Evolutionary conservation across 2,113 vertebrate genomes (phyloP).

Genomic region (Pelvicachromis taeniatus): DNA sequence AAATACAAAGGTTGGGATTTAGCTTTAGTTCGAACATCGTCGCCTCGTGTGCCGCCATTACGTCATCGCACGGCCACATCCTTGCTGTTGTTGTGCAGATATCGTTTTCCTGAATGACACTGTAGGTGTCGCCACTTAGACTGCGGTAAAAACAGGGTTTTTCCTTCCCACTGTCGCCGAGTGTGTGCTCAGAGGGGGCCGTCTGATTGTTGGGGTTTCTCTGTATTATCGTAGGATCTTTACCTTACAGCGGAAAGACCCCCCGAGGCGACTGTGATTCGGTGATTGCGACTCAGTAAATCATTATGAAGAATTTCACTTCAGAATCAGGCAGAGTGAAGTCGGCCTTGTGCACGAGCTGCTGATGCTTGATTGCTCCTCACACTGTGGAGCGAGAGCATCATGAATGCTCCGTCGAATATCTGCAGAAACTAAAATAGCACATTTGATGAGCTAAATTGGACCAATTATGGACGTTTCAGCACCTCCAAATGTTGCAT

Average conservation of each 20-base stretch:
- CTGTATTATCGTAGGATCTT: background rate
- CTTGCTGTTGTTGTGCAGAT: background rate
- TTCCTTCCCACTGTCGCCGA: accelerated
- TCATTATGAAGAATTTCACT: accelerated
- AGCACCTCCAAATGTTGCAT: background rate
- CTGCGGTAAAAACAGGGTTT: background rate
- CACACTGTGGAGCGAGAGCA: background rate
- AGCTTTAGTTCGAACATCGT: accelerated
- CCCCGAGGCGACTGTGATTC: accelerated
- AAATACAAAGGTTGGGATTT: background rate
- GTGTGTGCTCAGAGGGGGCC: background rate
- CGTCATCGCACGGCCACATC: background rate
- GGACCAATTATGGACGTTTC: background rate
- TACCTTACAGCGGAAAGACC: accelerated
- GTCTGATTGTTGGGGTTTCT: background rate
- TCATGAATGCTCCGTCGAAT: accelerated
- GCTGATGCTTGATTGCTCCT: background rate
- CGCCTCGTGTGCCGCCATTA: accelerated
- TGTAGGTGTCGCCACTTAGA: accelerated
- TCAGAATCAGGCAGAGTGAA: no score
- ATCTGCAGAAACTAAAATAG: background rate
- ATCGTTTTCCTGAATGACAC: background rate
- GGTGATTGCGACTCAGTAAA: background rate
- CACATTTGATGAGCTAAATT: background rate
- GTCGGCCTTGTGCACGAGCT: background rate